A percentile compares a stretch with the other conserved stretches of the same genome.
These are phyloP conservation scores for Heliconius hermathena DNA, from an alignment of 1,140 invertebrate genomes.

Conservation along the genomic window DNA sequence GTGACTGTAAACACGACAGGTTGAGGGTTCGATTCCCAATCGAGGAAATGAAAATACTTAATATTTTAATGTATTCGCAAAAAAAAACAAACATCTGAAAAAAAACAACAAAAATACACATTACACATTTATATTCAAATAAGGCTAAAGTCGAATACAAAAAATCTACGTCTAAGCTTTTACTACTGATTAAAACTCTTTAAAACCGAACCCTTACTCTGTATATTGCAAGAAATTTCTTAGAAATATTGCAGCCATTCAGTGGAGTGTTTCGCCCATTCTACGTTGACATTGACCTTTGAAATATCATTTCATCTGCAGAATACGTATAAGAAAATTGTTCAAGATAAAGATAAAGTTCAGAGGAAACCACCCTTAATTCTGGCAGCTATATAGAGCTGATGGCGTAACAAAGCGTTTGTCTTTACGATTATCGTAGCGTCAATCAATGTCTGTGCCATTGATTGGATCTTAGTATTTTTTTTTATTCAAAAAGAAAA, in stretches of 20 bases:
- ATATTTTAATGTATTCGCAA: no score
- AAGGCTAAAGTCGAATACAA: constrained; percentile 1
- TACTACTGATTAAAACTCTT: constrained; percentile 14
- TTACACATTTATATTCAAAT: background rate
- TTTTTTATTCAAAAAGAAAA: background rate
- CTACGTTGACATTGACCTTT: constrained; percentile 29
- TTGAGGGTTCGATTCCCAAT: no score
- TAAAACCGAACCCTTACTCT: constrained; percentile 6
- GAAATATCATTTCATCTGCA: constrained; percentile 37
- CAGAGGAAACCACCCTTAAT: constrained; percentile 25
- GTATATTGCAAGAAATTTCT: constrained; percentile 11
- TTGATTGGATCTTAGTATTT: background rate
- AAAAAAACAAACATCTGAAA: no score
- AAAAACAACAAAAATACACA: background rate
- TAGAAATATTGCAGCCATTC: constrained; percentile 13
- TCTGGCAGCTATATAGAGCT: constrained; percentile 7
- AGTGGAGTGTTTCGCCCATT: constrained; percentile 25
- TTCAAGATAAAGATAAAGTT: constrained; percentile 25
- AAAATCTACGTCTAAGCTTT: background rate
- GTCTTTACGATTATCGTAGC: constrained; percentile 19
- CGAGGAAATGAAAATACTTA: no score
- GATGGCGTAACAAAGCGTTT: constrained; percentile 1
- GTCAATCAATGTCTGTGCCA: constrained; percentile 15
- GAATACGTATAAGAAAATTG: constrained; percentile 30
- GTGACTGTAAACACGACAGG: no score